Evolutionary conservation across 2,113 vertebrate species (phyloP), one percentile per base, ranked within the genome.

Genomic region (Pseudonaja textilis): DNA sequence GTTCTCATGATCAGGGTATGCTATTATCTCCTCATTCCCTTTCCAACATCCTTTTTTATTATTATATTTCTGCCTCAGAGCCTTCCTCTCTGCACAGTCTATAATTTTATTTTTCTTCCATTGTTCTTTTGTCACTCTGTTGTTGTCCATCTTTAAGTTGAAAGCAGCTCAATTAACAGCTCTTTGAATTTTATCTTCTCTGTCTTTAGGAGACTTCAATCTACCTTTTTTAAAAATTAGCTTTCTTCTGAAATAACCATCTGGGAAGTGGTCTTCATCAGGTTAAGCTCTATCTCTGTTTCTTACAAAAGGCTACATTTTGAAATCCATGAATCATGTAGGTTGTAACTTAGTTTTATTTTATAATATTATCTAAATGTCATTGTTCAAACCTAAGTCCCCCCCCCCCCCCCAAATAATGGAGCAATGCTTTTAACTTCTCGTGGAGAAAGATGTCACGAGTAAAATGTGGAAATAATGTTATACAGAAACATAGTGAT

Each of bases 291-390:
- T 93, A 26, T 42, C 89, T 42, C 34, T 90, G 91, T 90, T 85
- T 57, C 87, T 92, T 87, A 29, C 81, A 52, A 95, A 95, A 74
- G 74, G 7, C 87, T 93, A 39, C 4, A 3, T 61, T 92, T 93
- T 87, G 26, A 93, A 87, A 59, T n/a, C 59, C 39, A 64, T 1
- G 25, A 86, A 90, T 18, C 12, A 14, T 86, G 29, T 39, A 47
- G 54, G 22, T 91, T 96, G 3, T 29, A 64, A 39, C 69, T 42
- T 93, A 61, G 6, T 14, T 90, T 93, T 89, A 47, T 89, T 94
- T 94, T 94, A 90, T 0, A 94, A 8, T 3, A 45, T 93, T 81
- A 92, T 29, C 12, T 95, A 47, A 85, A 93, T 92, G 87, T 91
- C 59, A 14, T 86, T 50, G 0, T 85, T 93, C 93, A 54, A 94